Evolutionary conservation across 2,888 invertebrate genomes (phyloP).

Genomic region (Thecophora atra): DNA sequence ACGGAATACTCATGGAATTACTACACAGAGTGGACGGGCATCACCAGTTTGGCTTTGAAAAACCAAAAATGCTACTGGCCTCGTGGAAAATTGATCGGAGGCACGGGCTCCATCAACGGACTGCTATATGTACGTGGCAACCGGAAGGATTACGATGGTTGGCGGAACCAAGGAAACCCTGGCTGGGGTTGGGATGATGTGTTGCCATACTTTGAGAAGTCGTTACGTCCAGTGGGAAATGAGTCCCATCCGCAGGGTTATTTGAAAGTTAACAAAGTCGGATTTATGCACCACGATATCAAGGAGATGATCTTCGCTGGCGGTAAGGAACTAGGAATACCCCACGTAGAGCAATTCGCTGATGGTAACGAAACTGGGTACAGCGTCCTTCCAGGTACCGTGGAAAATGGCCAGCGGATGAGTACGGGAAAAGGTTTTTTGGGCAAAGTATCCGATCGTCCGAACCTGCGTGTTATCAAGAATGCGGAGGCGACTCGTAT

Average conservation of each 20-base stretch:
- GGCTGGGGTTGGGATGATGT: constrained; percentile 81
- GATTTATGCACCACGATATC: constrained; percentile 46
- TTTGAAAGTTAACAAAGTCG: constrained; percentile 65
- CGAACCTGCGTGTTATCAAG: constrained; percentile 71
- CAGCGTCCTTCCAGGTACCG: constrained; percentile 66
- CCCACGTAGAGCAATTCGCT: constrained; percentile 59
- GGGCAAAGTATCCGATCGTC: constrained; percentile 66
- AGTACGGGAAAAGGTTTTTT: constrained; percentile 80
- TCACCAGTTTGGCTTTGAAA: constrained; percentile 51
- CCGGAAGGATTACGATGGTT: constrained; percentile 72
- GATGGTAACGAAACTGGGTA: constrained; percentile 68
- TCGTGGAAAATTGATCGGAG: constrained; percentile 74
- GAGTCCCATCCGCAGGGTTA: constrained; percentile 56
- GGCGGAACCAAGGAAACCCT: constrained; percentile 71
- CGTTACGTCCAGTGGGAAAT: constrained; percentile 61
- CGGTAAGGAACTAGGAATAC: constrained; percentile 67
- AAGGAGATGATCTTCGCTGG: constrained; percentile 63
- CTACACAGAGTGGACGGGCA: constrained; percentile 51
- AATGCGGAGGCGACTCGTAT: constrained; percentile 70
- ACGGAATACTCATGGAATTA: constrained; percentile 56
- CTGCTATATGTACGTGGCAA: constrained; percentile 75
- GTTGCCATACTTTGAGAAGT: constrained; percentile 82
- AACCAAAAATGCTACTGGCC: constrained; percentile 68
- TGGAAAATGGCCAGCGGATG: constrained; percentile 74
- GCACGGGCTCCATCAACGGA: constrained; percentile 73